A percentile compares a stretch with the other conserved stretches of the same genome.
Evolutionary conservation across 2,888 invertebrate genomes (phyloP).

Genomic region (Xestia ashworthii): DNA sequence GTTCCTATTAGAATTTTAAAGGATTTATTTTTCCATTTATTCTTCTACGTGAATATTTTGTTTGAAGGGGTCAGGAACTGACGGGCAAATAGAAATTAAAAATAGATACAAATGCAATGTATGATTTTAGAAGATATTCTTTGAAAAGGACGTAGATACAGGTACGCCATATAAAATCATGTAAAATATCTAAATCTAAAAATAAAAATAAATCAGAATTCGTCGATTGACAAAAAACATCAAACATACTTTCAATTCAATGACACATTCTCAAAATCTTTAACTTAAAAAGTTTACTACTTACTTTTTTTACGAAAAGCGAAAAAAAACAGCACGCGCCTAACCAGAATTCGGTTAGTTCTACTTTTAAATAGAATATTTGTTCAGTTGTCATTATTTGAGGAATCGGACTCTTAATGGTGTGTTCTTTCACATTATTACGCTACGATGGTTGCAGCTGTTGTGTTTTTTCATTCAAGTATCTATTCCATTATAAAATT

Average conservation of each 20-base stretch:
- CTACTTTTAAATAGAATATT: slow-evolving; percentile 75
- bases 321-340: slow-evolving; percentile 64
- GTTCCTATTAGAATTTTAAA: slow-evolving; percentile 83
- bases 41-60: slow-evolving; percentile 62
- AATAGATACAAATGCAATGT: slow-evolving; percentile 7
- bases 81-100: slow-evolving; percentile 26
- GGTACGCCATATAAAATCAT: not conserved
- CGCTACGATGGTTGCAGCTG: slow-evolving; percentile 81
- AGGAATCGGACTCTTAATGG: slow-evolving; percentile 76
- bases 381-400: slow-evolving; percentile 83
- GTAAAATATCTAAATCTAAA: not conserved
- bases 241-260: slow-evolving; percentile 4
- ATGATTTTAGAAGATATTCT: not conserved
- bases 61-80: slow-evolving; percentile 57
- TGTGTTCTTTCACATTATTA: slow-evolving; percentile 74
- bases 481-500: slow-evolving; percentile 64
- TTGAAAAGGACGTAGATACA: not conserved
- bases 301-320: slow-evolving; percentile 14
- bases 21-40: slow-evolving; percentile 72
- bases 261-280: slow-evolving; percentile 17
- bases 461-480: slow-evolving; percentile 69
- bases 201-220: not conserved
- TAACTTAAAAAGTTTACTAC: not conserved
- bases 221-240: too few relatives aligned
- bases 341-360: slow-evolving; percentile 61